Conservation (phyloP, 2,113 vertebrate species). For the Sphyrna mokarran region DNA sequence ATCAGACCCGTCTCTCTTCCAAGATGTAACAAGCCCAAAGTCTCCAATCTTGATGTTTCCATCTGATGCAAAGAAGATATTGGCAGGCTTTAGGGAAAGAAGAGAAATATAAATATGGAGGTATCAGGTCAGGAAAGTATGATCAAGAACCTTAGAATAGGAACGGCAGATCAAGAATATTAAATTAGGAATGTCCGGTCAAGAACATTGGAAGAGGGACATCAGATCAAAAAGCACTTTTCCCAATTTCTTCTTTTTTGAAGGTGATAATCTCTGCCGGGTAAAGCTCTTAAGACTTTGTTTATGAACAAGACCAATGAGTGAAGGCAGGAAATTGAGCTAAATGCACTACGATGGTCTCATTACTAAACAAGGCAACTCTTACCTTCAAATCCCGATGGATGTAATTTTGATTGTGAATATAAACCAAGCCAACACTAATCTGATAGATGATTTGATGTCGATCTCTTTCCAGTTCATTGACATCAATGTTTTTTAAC, state of each 20-base stretch:
- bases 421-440: not conserved
- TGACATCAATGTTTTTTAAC: not conserved
- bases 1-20: not conserved
- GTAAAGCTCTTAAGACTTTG: not conserved
- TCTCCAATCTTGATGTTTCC: not conserved
- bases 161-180: not conserved
- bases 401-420: slow-evolving; percentile 10
- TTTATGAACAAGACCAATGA: not conserved
- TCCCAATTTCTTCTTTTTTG: not conserved
- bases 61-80: not conserved
- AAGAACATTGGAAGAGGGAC: not conserved
- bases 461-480: not conserved
- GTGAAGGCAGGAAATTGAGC: not conserved
- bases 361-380: not conserved
- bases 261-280: not conserved
- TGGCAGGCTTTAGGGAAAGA: slow-evolving; percentile 13
- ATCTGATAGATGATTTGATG: not conserved
- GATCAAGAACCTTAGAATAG: not conserved
- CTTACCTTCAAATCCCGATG: not conserved
- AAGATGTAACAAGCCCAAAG: not conserved
- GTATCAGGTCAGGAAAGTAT: not conserved
- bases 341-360: not conserved
- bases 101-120: not conserved
- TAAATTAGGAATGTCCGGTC: not conserved
- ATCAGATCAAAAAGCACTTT: not conserved